Percentiles rank a stretch among this genome's conserved stretches.
These are phyloP conservation scores for Lycophotia porphyrea DNA, from an alignment of 2,888 invertebrate species.

Conservation along the genomic window DNA sequence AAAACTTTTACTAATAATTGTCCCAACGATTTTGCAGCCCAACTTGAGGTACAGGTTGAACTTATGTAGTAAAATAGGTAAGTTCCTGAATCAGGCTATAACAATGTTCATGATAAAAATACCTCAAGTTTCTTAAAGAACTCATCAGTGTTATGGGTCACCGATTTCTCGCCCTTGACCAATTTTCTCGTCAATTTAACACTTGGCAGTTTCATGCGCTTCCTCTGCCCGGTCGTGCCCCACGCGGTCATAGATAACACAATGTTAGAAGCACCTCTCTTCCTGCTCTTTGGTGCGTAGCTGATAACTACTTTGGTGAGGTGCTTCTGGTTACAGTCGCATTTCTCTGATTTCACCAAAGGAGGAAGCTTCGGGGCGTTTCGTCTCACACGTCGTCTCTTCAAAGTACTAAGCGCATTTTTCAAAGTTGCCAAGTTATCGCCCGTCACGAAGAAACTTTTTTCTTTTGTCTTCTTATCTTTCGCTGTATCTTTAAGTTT, in stretches of 20 bases:
- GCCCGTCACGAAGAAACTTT: constrained; percentile 74
- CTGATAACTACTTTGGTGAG: constrained; percentile 82
- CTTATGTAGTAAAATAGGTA: not conserved
- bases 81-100: not conserved
- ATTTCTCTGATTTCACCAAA: constrained; percentile 66
- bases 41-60: not conserved
- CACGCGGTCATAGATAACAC: constrained; percentile 81
- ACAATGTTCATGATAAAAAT: constrained; percentile 29
- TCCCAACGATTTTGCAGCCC: too few relatives aligned
- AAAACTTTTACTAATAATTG: too few relatives aligned
- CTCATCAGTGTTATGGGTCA: constrained; percentile 78
- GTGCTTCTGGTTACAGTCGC: constrained; percentile 83
- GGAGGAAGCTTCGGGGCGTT: constrained; percentile 74
- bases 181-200: constrained; percentile 75
- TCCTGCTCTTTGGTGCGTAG: constrained; percentile 81
- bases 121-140: constrained; percentile 88
- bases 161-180: constrained; percentile 72
- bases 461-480: constrained; percentile 72
- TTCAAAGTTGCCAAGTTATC: constrained; percentile 76
- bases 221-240: constrained; percentile 79
- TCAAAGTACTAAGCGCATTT: constrained; percentile 62
- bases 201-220: constrained; percentile 81
- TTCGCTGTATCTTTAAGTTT: constrained; percentile 70
- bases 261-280: constrained; percentile 81
- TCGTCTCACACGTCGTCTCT: constrained; percentile 71